phyloP scores from a whole-genome alignment of 2,113 vertebrate genomes.

The Poeciliopsis occidentalis region DNA sequence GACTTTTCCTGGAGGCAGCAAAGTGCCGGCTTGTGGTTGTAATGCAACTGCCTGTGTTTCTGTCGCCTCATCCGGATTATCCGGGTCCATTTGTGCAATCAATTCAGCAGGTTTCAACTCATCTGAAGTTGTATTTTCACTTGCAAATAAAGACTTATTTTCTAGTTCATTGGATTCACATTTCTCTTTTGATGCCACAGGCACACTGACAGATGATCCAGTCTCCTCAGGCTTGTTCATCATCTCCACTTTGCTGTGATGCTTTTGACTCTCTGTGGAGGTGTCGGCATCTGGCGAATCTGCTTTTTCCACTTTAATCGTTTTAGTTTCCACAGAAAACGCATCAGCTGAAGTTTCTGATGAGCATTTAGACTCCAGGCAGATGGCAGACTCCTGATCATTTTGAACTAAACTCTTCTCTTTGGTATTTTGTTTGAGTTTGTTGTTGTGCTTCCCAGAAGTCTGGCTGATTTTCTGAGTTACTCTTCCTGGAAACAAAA shows the following conservation, averaged over 20 bases:
- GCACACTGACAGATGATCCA: not conserved
- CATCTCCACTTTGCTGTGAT: conserved; percentile 16
- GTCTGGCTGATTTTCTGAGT: conserved; percentile 16
- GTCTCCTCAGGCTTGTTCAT: conserved; percentile 48
- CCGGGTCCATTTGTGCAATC: not conserved
- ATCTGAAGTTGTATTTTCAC: conserved; percentile 9
- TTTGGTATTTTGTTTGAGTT: conserved; percentile 45
- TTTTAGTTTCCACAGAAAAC: conserved; percentile 9
- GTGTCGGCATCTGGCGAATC: conserved; percentile 19
- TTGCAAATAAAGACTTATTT: conserved; percentile 11
- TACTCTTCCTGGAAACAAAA: conserved; percentile 30
- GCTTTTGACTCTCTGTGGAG: not conserved
- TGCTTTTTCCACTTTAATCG: conserved; percentile 68
- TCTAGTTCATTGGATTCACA: conserved; percentile 52
- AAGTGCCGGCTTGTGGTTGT: not conserved
- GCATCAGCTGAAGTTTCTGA: conserved; percentile 8
- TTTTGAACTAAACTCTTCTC: conserved; percentile 22
- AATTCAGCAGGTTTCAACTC: conserved; percentile 12
- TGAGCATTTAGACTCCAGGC: not conserved
- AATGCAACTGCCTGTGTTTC: not conserved
- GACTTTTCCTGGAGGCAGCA: conserved; percentile 24
- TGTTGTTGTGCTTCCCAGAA: conserved; percentile 22
- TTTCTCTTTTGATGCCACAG: conserved; percentile 54
- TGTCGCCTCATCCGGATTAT: not conserved
- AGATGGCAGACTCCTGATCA: conserved; percentile 15